These are phyloP conservation scores for Synanthedon tipuliformis DNA, from an alignment of 2,888 invertebrate species.

Conservation along the genomic window DNA sequence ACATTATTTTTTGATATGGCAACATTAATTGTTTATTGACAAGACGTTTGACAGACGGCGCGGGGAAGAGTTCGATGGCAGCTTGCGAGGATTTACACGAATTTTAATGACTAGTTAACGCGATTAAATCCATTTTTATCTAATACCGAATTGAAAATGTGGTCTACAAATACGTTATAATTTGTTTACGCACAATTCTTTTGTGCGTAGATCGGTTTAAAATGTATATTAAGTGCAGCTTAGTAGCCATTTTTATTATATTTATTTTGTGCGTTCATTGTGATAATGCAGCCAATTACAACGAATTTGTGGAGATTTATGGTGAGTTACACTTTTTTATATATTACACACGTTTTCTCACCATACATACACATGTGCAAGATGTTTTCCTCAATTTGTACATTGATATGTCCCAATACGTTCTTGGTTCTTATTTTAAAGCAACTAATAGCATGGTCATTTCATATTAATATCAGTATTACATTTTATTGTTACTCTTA, in stretches of 20 bases:
- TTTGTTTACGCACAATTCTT: conserved; percentile 37
- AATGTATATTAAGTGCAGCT: conserved; percentile 61
- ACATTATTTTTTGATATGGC: conserved; percentile 14
- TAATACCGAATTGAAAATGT: conserved; percentile 53
- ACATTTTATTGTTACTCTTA: too few species aligned
- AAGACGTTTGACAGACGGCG: conserved; percentile 64
- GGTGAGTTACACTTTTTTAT: conserved; percentile 38
- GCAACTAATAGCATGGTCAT: too few species aligned
- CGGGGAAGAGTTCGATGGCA: conserved; percentile 56
- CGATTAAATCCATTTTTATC: conserved; percentile 42
- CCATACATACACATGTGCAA: too few species aligned
- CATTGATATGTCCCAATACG: too few species aligned
- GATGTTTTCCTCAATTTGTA: too few species aligned
- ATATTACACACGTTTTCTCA: background rate
- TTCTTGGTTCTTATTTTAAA: too few species aligned
- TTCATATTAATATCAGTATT: too few species aligned
- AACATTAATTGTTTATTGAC: conserved; percentile 68
- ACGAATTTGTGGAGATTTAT: conserved; percentile 62
- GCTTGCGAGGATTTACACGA: conserved; percentile 43
- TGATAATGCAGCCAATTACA: conserved; percentile 63
- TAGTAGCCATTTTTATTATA: conserved; percentile 70
- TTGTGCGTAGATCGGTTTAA: conserved; percentile 46
- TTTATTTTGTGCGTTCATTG: conserved; percentile 70
- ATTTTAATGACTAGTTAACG: conserved; percentile 44
- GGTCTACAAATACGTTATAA: conserved; percentile 50